These are phyloP conservation scores for Lacanobia wlatinum DNA, from an alignment of 2,888 invertebrate species.

Conservation along the genomic window DNA sequence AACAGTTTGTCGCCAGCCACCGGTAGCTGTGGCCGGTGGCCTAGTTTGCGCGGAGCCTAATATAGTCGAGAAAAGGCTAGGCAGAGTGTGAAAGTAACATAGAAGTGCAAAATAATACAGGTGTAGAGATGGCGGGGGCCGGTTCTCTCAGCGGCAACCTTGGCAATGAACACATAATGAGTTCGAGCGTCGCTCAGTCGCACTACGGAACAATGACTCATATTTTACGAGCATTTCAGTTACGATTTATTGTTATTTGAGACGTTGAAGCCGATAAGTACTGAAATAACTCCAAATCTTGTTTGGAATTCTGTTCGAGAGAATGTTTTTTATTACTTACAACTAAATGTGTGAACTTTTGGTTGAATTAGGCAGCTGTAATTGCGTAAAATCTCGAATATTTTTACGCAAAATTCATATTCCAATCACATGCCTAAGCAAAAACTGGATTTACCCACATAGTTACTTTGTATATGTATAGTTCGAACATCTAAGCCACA, in stretches of 20 bases:
- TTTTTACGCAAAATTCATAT: not conserved
- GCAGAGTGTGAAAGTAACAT: no score
- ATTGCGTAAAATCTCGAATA: not conserved
- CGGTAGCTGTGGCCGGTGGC: no score
- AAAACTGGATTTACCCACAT: not conserved
- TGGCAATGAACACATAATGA: conserved; percentile 48
- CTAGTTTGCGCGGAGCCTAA: no score
- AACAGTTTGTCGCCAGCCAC: no score
- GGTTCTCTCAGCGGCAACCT: conserved; percentile 26
- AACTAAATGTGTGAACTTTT: no score
- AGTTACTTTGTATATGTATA: no score
- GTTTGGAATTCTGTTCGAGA: not conserved
- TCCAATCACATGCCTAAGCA: not conserved
- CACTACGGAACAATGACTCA: conserved; percentile 37
- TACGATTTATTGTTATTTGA: conserved; percentile 28
- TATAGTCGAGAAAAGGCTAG: no score
- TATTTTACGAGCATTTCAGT: conserved; percentile 23
- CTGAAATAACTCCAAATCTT: conserved; percentile 11
- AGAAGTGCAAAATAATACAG: conserved; percentile 17
- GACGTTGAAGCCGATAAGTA: conserved; percentile 1
- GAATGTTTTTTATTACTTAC: not conserved
- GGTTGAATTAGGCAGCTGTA: no score
- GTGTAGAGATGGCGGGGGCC: conserved; percentile 6
- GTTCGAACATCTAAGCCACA: not conserved
- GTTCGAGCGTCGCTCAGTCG: conserved; percentile 2